These are phyloP conservation scores for Tachysurus vachellii DNA, from an alignment of 2,113 vertebrate species.

Conservation along the genomic window DNA sequence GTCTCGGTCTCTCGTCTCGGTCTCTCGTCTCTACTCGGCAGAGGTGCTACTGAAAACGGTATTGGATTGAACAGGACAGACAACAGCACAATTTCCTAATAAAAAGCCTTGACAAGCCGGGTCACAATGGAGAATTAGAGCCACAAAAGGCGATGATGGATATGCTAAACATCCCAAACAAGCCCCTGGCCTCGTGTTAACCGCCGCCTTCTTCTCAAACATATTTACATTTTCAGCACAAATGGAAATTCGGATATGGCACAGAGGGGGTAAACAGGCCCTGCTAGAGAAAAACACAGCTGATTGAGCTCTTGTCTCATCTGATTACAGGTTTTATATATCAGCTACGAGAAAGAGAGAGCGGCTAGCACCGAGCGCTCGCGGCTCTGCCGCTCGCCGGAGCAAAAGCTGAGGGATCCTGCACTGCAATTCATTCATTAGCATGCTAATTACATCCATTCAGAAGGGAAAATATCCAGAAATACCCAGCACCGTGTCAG, in stretches of 20 bases:
- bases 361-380: constrained; percentile 27
- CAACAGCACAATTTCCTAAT: constrained; percentile 14
- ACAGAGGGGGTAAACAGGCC: constrained; percentile 50
- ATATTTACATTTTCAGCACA: constrained; percentile 57
- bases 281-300: constrained; percentile 43
- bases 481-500: constrained; percentile 48
- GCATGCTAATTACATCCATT: constrained; percentile 57
- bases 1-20: neutral
- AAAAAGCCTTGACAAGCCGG: constrained; percentile 18
- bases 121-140: constrained; percentile 38
- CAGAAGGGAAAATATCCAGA: constrained; percentile 51
- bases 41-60: neutral
- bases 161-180: constrained; percentile 37
- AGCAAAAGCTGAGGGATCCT: constrained; percentile 46
- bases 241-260: constrained; percentile 54
- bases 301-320: constrained; percentile 59
- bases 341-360: constrained; percentile 46
- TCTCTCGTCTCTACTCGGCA: neutral
- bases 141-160: constrained; percentile 41
- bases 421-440: constrained; percentile 54
- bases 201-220: constrained; percentile 40
- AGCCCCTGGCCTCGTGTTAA: constrained; percentile 29
- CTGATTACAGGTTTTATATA: constrained; percentile 61
- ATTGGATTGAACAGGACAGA: neutral
- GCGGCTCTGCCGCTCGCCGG: constrained; percentile 18